Evolutionary conservation across 2,113 vertebrate genomes (phyloP), one percentile per base, ranked within the genome.

Genomic region (Marmota monax): DNA sequence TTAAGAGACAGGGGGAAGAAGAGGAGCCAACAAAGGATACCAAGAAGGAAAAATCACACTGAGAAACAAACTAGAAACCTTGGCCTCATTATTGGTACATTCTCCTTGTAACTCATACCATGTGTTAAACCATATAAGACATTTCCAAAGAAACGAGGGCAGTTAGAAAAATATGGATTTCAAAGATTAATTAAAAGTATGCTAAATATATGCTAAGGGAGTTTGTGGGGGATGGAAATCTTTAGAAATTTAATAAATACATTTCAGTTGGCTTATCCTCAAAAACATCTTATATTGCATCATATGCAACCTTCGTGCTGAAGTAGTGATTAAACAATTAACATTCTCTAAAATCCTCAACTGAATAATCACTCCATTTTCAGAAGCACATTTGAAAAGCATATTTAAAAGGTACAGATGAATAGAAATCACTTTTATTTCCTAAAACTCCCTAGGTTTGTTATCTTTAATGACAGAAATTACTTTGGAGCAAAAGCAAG

Each of bases 391-490:
- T 87, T 95, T 96, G 89, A 97, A 97, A 96, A 78, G 85, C 84
- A 94, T 88, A 98, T 97, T 98, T 98, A 98, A 98, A 96, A 98
- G 95, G 84, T 85, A 96, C 79, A 98, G 92, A 97, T 94, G 80
- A 89, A 61, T 89, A 98, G 80, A 95, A 97, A 98, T 98, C 97
- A 98, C 77, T 98, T 98, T 96, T 98, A 97, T 98, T 97, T 92
- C 95, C 95, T 95, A 94, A 95, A 96, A 97, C 94, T 98, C 97
- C 95, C 97, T 97, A 98, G 97, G 90, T 98, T 98, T 98, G 97
- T 98, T 95, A 98, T 98, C 99, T 98, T 98, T 97, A 97, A 98
- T 98, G 97, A 95, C 92, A 98, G 96, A 98, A 98, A 99, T 98
- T 97, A 98, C 97, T 98, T 98, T 98, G 98, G 77, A 97, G 97